Conservation (phyloP, 1,140 invertebrate genomes). For the Drosophila fuyamai region DNA sequence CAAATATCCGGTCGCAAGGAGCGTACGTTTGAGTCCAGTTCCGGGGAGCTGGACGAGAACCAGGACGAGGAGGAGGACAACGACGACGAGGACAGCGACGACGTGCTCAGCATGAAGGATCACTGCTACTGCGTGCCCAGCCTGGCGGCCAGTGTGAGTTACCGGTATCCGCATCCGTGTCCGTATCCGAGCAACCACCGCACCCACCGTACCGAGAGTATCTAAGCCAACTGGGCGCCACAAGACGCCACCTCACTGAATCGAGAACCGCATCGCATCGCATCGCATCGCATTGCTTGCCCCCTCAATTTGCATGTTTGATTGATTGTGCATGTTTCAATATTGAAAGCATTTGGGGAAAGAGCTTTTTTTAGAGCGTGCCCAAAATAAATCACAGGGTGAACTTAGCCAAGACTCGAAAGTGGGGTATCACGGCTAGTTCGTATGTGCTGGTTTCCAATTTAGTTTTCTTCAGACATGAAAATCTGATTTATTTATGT, state of each 20-base stretch:
- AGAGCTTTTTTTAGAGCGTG: slow-evolving; percentile 34
- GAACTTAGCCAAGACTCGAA: slow-evolving; percentile 16
- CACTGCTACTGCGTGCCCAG: slow-evolving; percentile 83
- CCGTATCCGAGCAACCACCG: slow-evolving; percentile 20
- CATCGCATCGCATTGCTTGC: slow-evolving; percentile 38
- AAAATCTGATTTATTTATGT: too few relatives aligned
- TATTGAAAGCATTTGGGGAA: slow-evolving; percentile 45
- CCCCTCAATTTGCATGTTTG: slow-evolving; percentile 63
- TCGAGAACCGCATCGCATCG: slow-evolving; percentile 26
- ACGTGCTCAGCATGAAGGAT: slow-evolving; percentile 79
- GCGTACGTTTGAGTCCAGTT: slow-evolving; percentile 42
- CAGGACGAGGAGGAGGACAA: slow-evolving; percentile 37
- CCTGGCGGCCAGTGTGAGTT: slow-evolving; percentile 84
- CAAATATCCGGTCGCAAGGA: slow-evolving; percentile 40
- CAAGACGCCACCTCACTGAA: slow-evolving; percentile 14
- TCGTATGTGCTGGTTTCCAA: not conserved
- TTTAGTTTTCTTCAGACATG: not conserved
- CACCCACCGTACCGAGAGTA: slow-evolving; percentile 59
- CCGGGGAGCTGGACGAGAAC: slow-evolving; percentile 54
- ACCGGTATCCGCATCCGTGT: slow-evolving; percentile 21
- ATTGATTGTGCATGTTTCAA: slow-evolving; percentile 53
- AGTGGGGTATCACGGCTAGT: not conserved
- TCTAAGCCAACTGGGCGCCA: slow-evolving; percentile 46
- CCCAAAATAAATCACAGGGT: slow-evolving; percentile 47
- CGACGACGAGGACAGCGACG: slow-evolving; percentile 71